These are phyloP conservation scores for Carettochelys insculpta DNA, from an alignment of 2,113 vertebrate species.

Conservation along the genomic window DNA sequence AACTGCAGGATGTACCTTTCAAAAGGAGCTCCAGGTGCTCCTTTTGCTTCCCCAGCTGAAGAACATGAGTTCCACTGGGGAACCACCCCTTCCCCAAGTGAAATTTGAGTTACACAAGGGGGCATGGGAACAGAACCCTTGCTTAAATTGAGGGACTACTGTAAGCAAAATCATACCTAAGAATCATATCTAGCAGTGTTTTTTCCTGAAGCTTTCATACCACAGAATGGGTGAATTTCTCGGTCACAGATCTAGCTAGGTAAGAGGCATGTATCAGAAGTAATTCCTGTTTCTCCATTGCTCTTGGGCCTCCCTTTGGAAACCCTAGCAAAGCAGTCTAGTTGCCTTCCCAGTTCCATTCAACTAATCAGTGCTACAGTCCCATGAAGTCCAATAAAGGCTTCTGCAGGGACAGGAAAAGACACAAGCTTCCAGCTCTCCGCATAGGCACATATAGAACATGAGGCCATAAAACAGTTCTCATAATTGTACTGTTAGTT, in stretches of 20 bases:
- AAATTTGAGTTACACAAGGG: too few species aligned
- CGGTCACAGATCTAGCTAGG: not conserved
- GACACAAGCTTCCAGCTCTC: not conserved
- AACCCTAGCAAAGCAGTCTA: not conserved
- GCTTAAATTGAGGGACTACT: too few species aligned
- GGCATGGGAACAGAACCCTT: too few species aligned
- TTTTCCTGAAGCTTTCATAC: not conserved
- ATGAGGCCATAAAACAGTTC: not conserved
- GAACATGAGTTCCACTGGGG: too few species aligned
- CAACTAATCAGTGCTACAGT: not conserved
- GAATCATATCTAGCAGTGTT: not conserved
- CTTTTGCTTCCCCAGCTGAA: too few species aligned
- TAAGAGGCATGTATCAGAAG: not conserved
- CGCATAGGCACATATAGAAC: too few species aligned
- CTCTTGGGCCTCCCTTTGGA: not conserved
- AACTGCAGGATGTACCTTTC: too few species aligned
- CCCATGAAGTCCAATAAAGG: not conserved
- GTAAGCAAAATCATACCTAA: too few species aligned
- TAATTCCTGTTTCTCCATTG: not conserved
- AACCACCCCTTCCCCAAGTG: too few species aligned
- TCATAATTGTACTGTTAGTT: not conserved
- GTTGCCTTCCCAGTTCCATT: not conserved
- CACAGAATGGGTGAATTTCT: not conserved
- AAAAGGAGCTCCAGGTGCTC: too few species aligned
- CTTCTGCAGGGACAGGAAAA: slow-evolving; percentile 14